phyloP scores from a whole-genome alignment of 2,888 invertebrate genomes.

The Crepidodera aurea region DNA sequence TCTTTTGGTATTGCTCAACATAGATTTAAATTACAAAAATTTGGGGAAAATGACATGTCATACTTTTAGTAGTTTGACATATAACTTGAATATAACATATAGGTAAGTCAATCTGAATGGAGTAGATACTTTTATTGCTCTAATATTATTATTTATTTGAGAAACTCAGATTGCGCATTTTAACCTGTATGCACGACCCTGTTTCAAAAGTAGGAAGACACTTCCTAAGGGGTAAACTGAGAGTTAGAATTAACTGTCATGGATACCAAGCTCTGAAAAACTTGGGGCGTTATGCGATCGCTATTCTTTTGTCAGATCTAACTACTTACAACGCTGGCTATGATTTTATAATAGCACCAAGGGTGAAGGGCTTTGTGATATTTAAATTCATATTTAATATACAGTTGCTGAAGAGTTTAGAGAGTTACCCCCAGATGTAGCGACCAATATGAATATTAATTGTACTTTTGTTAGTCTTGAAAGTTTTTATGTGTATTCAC shows the following conservation, averaged over 20 bases:
- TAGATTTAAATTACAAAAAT: too few species aligned
- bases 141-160: too few species aligned
- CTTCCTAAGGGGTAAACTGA: conserved; percentile 49
- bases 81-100: too few species aligned
- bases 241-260: conserved; percentile 59
- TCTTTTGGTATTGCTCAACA: too few species aligned
- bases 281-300: conserved; percentile 54
- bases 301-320: conserved; percentile 52
- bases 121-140: too few species aligned
- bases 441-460: conserved; percentile 55
- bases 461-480: conserved; percentile 51
- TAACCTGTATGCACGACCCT: too few species aligned
- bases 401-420: conserved; percentile 44
- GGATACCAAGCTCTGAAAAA: conserved; percentile 57
- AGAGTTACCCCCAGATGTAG: conserved; percentile 43
- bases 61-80: too few species aligned
- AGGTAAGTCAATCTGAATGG: too few species aligned
- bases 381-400: conserved; percentile 61
- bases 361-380: conserved; percentile 53
- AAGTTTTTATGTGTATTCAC: conserved; percentile 39
- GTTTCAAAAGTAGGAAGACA: conserved; percentile 54
- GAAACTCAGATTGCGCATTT: too few species aligned
- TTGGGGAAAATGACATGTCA: too few species aligned
- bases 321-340: conserved; percentile 54
- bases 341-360: conserved; percentile 53